Conservation (phyloP, 2,113 vertebrate species). For the Colaptes auratus region DNA sequence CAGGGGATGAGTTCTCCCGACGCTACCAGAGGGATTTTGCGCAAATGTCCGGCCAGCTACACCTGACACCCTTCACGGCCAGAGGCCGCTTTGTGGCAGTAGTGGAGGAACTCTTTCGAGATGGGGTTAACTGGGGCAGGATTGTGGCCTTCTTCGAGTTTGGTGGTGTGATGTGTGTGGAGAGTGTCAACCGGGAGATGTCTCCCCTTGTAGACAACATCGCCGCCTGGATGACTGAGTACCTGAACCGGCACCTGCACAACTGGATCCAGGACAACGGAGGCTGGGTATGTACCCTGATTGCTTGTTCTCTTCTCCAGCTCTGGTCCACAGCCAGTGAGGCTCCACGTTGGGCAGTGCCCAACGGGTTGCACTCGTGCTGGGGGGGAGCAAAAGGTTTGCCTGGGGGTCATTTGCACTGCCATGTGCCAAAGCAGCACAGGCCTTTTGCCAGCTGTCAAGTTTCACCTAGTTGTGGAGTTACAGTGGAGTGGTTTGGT, state of each 20-base stretch:
- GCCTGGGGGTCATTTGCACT: fast-evolving
- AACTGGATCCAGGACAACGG: slow-evolving; percentile 98
- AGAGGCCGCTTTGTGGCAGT: slow-evolving; percentile 90
- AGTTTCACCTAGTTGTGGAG: fast-evolving
- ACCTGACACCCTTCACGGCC: slow-evolving; percentile 88
- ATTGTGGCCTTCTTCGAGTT: slow-evolving; percentile 99
- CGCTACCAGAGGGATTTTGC: slow-evolving; percentile 92
- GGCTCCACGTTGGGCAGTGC: fast-evolving
- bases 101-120: slow-evolving; percentile 96
- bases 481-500: neutral
- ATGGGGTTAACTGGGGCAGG: slow-evolving; percentile 97
- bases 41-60: slow-evolving; percentile 93
- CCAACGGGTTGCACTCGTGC: fast-evolving
- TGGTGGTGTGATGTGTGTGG: slow-evolving; percentile 92
- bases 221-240: slow-evolving; percentile 95
- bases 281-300: slow-evolving; percentile 88
- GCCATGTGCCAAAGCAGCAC: fast-evolving
- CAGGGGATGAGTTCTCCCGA: slow-evolving; percentile 91
- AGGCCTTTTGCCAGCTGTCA: neutral
- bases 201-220: slow-evolving; percentile 90
- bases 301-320: neutral
- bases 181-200: slow-evolving; percentile 93
- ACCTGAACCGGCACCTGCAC: slow-evolving; percentile 93
- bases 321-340: fast-evolving
- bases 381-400: neutral